Conservation (phyloP, 1,140 invertebrate genomes). For the Drosophila hydei region DNA sequence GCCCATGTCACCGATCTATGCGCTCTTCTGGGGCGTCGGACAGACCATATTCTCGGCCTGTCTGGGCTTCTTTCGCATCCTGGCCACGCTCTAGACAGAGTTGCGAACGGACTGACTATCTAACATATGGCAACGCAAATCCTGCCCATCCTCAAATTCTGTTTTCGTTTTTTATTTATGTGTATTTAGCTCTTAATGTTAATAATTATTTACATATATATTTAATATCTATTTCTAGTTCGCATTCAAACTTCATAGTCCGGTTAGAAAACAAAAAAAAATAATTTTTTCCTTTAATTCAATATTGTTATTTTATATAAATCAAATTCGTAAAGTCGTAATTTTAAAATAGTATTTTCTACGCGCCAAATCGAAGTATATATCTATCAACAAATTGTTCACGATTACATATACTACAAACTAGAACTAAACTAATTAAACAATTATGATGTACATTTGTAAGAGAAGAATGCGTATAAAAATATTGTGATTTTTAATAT, state of each 20-base stretch:
- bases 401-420: constrained; percentile 27
- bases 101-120: constrained; percentile 39
- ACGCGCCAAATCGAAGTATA: constrained; percentile 19
- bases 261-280: neutral
- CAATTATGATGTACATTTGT: constrained; percentile 48
- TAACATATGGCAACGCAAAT: neutral
- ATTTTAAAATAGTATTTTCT: constrained; percentile 14
- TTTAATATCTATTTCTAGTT: constrained; percentile 3
- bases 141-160: neutral
- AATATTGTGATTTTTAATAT: constrained; percentile 74
- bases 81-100: constrained; percentile 89
- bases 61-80: constrained; percentile 95
- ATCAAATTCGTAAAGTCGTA: neutral
- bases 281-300: neutral
- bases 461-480: constrained; percentile 33
- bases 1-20: constrained; percentile 95
- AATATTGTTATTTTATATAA: constrained; percentile 1
- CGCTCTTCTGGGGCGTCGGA: constrained; percentile 96
- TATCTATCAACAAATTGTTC: constrained; percentile 31
- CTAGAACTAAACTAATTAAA: constrained; percentile 29
- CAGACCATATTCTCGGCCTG: constrained; percentile 95
- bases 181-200: constrained; percentile 9
- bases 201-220: constrained; percentile 14
- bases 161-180: neutral
- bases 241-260: constrained; percentile 3